phyloP scores from a whole-genome alignment of 2,888 invertebrate genomes.

The Parnassius mnemosyne region DNA sequence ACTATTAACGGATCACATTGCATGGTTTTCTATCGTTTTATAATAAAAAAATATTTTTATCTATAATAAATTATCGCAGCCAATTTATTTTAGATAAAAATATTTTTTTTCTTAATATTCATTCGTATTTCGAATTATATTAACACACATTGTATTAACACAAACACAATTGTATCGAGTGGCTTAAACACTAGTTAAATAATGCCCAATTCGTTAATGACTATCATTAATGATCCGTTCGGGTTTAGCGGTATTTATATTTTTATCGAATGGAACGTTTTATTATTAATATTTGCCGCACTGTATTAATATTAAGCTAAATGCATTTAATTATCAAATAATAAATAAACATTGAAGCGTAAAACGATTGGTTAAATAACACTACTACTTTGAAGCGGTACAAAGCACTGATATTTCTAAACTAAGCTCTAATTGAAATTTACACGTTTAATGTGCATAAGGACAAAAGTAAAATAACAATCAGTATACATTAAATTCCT shows the following conservation, averaged over 20 bases:
- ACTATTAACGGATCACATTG: neutral
- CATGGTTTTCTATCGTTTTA: constrained; percentile 2
- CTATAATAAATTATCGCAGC: neutral
- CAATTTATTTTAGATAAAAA: neutral
- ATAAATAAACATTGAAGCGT: too few species aligned
- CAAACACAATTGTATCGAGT: constrained; percentile 15
- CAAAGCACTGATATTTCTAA: too few species aligned
- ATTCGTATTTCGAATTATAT: neutral
- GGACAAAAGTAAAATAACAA: neutral
- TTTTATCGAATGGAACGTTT: neutral
- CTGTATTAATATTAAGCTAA: too few species aligned
- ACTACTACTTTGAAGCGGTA: too few species aligned
- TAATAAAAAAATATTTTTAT: too few species aligned
- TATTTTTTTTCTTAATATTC: neutral
- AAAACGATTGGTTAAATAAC: too few species aligned
- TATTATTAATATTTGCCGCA: too few species aligned
- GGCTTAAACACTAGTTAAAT: constrained; percentile 10
- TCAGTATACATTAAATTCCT: too few species aligned
- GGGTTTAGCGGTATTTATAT: constrained; percentile 4
- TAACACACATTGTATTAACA: neutral
- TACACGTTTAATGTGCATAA: neutral
- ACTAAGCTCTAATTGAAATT: neutral
- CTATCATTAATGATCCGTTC: constrained; percentile 7
- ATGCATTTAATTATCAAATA: too few species aligned
- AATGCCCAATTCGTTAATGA: constrained; percentile 13